Conservation (phyloP, 2,113 vertebrate species). For the Cyanocitta stelleri region DNA sequence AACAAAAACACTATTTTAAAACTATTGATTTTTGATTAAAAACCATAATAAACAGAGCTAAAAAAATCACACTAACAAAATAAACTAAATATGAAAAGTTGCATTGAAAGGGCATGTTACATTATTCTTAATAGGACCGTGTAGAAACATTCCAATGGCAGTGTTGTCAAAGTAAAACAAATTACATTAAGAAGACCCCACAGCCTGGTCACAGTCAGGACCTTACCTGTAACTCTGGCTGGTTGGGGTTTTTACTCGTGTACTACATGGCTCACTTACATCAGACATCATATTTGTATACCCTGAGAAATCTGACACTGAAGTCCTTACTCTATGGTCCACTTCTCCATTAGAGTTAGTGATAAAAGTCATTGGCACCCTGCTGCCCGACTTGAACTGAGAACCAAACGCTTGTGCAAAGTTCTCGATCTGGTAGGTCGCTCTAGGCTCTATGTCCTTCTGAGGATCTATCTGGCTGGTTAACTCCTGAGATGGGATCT, state of each 20-base stretch:
- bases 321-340: conserved; percentile 95
- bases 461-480: conserved; percentile 86
- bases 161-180: conserved; percentile 91
- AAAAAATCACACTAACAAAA: conserved; percentile 83
- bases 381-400: conserved; percentile 96
- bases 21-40: conserved; percentile 84
- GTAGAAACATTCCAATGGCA: conserved; percentile 99
- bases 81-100: conserved; percentile 91
- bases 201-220: conserved; percentile 76
- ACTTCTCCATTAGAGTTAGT: conserved; percentile 88
- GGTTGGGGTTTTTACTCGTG: conserved; percentile 97
- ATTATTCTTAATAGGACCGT: conserved; percentile 94
- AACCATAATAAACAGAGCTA: conserved; percentile 89
- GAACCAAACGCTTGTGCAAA: conserved; percentile 99
- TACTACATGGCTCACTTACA: conserved; percentile 95
- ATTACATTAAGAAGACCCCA: conserved; percentile 78
- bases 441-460: conserved; percentile 87
- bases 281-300: conserved; percentile 99
- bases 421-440: conserved; percentile 98
- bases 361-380: conserved; percentile 92
- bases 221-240: conserved; percentile 99
- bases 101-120: conserved; percentile 98
- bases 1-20: conserved; percentile 75
- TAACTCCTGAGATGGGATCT: conserved; percentile 88
- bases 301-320: conserved; percentile 99